A percentile compares a stretch with the other conserved stretches of the same genome.
phyloP scores from a whole-genome alignment of 2,888 invertebrate species.

The Drosophila kuntzei region DNA sequence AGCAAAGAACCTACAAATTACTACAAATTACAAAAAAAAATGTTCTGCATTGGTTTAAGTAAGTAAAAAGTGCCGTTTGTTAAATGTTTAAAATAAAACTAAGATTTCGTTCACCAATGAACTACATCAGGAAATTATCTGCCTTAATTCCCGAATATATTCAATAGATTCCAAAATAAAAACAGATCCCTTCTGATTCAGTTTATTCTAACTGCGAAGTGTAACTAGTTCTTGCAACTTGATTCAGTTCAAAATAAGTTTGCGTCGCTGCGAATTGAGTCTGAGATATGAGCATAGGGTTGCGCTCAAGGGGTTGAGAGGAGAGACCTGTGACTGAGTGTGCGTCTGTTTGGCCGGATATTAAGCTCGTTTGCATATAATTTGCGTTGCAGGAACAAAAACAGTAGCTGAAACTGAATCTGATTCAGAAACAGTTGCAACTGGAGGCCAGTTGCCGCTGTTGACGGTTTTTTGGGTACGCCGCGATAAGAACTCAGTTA shows the following conservation, averaged over 20 bases:
- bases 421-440: slow-evolving; percentile 40
- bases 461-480: slow-evolving; percentile 67
- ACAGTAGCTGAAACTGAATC: slow-evolving; percentile 37
- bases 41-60: too few species aligned
- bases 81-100: neutral
- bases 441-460: slow-evolving; percentile 52
- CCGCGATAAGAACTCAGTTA: slow-evolving; percentile 67
- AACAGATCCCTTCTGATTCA: neutral
- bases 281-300: slow-evolving; percentile 8
- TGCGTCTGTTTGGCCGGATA: slow-evolving; percentile 79
- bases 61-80: neutral
- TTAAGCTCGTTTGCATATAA: slow-evolving; percentile 81
- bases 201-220: neutral
- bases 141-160: too few species aligned
- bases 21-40: too few species aligned
- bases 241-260: slow-evolving; percentile 10
- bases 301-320: neutral
- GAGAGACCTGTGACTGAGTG: slow-evolving; percentile 29
- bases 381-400: slow-evolving; percentile 76
- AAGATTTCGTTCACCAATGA: neutral
- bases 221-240: neutral
- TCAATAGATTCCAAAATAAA: neutral
- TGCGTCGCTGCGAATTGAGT: slow-evolving; percentile 10
- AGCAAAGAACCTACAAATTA: too few species aligned
- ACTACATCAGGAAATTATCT: neutral